Conservation (phyloP, 2,888 invertebrate species). For the Acrocyrtus sp. region DNA sequence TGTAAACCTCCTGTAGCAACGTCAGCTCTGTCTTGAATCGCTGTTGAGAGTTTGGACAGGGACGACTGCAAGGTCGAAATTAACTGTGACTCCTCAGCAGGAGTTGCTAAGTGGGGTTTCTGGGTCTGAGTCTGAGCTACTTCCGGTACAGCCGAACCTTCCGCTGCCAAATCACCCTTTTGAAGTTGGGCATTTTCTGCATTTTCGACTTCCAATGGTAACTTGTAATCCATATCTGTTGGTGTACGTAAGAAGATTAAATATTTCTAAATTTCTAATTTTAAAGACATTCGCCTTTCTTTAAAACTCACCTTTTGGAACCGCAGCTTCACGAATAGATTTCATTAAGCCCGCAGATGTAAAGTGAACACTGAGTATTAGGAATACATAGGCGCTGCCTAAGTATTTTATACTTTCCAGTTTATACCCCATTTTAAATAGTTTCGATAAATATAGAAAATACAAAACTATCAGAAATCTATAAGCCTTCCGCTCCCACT, state of each 20-base stretch:
- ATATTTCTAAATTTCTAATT: neutral
- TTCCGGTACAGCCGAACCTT: neutral
- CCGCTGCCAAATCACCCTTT: neutral
- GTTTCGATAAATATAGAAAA: too few species aligned
- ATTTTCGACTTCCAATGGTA: constrained; percentile 8
- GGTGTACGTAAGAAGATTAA: too few species aligned
- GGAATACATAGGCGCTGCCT: constrained; percentile 23
- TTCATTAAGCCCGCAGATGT: constrained; percentile 43
- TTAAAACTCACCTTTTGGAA: constrained; percentile 51
- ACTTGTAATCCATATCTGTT: constrained; percentile 40
- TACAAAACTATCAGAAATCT: too few species aligned
- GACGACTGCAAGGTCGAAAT: constrained; percentile 20
- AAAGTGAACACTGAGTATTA: constrained; percentile 44
- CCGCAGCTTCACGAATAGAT: constrained; percentile 41
- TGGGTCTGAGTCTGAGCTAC: neutral
- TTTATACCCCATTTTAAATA: constrained; percentile 36
- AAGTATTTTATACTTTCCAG: constrained; percentile 27
- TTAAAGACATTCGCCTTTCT: neutral
- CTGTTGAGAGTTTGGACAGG: constrained; percentile 34
- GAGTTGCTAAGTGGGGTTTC: constrained; percentile 2
- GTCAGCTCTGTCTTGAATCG: constrained; percentile 40
- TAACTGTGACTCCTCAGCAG: constrained; percentile 27
- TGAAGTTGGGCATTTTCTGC: neutral
- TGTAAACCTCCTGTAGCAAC: neutral
- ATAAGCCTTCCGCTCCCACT: too few species aligned